These are phyloP conservation scores for Trachops cirrhosus DNA, from an alignment of 2,797 vertebrate genomes.

Conservation along the genomic window DNA sequence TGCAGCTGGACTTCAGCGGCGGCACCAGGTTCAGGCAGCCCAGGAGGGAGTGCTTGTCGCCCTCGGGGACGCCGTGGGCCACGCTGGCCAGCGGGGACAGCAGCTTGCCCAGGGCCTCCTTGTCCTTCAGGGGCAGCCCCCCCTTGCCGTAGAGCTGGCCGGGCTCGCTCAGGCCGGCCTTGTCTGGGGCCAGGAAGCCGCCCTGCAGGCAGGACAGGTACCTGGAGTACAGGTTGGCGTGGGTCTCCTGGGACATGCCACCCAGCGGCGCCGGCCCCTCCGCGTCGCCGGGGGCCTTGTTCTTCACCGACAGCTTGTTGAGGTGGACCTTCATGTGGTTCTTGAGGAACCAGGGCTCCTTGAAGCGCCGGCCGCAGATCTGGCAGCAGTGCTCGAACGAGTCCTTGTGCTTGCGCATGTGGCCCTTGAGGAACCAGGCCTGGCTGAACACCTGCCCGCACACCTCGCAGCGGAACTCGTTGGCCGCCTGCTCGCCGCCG, in stretches of 20 bases:
- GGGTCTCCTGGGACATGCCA: constrained; percentile 94
- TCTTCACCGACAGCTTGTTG: constrained; percentile 98
- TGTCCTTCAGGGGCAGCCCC: constrained; percentile 95
- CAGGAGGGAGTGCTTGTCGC: constrained; percentile 96
- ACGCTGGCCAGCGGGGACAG: constrained; percentile 92
- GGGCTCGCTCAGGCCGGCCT: constrained; percentile 92
- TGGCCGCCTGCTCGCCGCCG: constrained; percentile 88
- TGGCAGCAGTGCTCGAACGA: constrained; percentile 99
- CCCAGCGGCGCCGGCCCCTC: constrained; percentile 92
- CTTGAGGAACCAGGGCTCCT: constrained; percentile 99
- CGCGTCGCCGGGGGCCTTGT: constrained; percentile 92
- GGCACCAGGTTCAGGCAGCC: constrained; percentile 97
- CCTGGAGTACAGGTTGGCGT: constrained; percentile 96
- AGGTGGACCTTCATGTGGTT: constrained; percentile 99
- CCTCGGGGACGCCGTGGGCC: constrained; percentile 91
- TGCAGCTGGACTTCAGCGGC: constrained; percentile 98
- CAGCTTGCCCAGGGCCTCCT: constrained; percentile 96
- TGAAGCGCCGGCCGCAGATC: constrained; percentile 98
- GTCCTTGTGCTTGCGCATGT: constrained; percentile 99
- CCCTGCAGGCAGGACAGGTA: constrained; percentile 98
- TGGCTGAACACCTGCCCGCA: constrained; percentile 98
- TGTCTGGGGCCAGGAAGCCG: constrained; percentile 95
- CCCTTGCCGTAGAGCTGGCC: constrained; percentile 94
- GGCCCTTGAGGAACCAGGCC: constrained; percentile 99
- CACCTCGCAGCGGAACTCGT: constrained; percentile 96